Evolutionary conservation across 2,888 invertebrate species (phyloP), one percentile per base, ranked within the genome.

Genomic region (Sipha maydis): DNA sequence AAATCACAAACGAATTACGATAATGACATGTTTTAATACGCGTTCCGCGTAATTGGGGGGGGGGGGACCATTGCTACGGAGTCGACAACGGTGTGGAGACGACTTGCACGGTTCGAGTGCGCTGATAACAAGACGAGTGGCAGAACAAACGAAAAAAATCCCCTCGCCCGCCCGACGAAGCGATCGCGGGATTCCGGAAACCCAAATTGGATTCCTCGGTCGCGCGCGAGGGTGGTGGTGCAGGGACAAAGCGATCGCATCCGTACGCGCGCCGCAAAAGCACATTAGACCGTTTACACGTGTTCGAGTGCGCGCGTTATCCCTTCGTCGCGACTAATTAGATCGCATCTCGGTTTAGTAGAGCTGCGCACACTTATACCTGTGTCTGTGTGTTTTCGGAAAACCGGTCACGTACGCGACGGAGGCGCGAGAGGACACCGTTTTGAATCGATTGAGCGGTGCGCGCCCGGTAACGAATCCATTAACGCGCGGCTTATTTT

Each of bases 401-500:
- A 88, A 88, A 82, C 88, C 67, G 34, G 82, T 88, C 88, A 88
- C 88, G 88, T 88, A 75, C 82, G n/a, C 88, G 34, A 25, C n/a
- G 85, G 3, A n/a, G n/a, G n/a, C n/a, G 54, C 41, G 48, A 34
- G 34, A 76, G 61, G 67, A 31, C 48, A 67, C 88, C 73, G 82
- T 88, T 82, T 75, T 76, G 80, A 76, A 82, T 88, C 88, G 88
- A 76, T 82, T 25, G 67, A 11, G 48, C 14, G 14, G 48, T 21
- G 85, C 25, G 14, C 84, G 85, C 78, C 54, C 71, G 73, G 79
- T 79, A 73, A 80, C 79, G 86, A 86, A 80, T 82, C 75, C 75
- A 48, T 82, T 76, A 80, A 80, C 61, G 48, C 80, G 67, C 69
- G 54, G 69, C n/a, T 71, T 73, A 54, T 86, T 86, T 79, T 25